Base-by-base conservation (phyloP, 2,797 vertebrate species). In the Thunnus albacares region DNA sequence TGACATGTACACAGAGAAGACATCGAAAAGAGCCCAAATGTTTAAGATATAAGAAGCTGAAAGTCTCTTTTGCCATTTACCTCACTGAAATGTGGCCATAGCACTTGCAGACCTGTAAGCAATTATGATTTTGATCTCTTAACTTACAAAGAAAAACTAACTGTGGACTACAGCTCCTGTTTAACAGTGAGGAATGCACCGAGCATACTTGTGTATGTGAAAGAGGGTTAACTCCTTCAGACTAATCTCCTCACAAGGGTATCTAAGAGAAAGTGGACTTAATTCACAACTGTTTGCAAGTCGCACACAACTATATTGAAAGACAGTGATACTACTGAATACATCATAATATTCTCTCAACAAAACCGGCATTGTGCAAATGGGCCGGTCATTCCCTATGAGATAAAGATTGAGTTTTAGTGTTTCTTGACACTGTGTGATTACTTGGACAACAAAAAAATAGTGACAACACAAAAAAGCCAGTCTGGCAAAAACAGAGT, bases 171-270 rank as follows among this genome's bases (percentile, higher is more conserved):
- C 45, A 56, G 51, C n/a, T 64, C 11, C 22, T 22, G 11, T 79
- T 82, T 17, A 55, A 30, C 47, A 66, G 75, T 15, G 26, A 71
- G 38, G 4, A 35, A 49, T 43, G 28, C 35, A 67, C 14, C 45
- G 9, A 51, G 28, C 26, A 59, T 30, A 53, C 58, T 24, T 33
- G 15, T 70, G 15, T 28, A 68, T 52, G 51, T 76, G 52, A 63
- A 30, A 82, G 33, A 55, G n/a, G 51, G 20, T 68, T 79, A 58
- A 64, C 0, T 64, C n/a, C 47, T 47, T 38, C 64, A 55, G 9
- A 18, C 64, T 81, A 74, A 88, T 72, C 65, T 53, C 22, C 69
- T 89, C 58, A 60, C 15, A 62, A 62, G 35, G 7, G 55, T 65
- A 61, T 84, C 67, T 63, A 38, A 87, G 56, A 57, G 33, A 61